Conservation (phyloP, 1,140 invertebrate genomes). For the Caligus rogercresseyi region DNA sequence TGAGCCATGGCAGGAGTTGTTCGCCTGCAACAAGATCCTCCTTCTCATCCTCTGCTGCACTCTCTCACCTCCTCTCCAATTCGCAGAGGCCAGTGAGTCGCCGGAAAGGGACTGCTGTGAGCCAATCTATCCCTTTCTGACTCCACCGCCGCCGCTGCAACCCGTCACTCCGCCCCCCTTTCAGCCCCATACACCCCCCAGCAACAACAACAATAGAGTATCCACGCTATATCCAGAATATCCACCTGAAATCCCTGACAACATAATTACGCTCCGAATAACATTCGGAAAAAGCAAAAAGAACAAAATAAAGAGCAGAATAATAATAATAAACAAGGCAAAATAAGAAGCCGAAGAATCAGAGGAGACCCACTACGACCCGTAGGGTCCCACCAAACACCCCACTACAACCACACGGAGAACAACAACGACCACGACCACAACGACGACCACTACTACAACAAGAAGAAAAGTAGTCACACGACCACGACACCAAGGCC, state of each 20-base stretch:
- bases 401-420: not conserved
- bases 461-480: no score
- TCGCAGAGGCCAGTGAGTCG: slow-evolving; percentile 11
- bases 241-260: not conserved
- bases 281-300: not conserved
- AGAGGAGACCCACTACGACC: not conserved
- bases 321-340: no score
- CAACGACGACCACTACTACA: not conserved
- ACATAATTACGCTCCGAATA: not conserved
- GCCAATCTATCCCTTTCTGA: slow-evolving; percentile 10
- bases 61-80: not conserved
- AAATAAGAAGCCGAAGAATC: not conserved
- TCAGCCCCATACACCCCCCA: no score
- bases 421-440: not conserved
- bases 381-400: not conserved
- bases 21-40: not conserved
- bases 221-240: not conserved
- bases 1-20: not conserved
- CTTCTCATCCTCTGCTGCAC: not conserved
- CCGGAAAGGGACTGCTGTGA: slow-evolving; percentile 19
- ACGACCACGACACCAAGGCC: no score
- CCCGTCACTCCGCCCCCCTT: not conserved
- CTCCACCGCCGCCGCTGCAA: not conserved
- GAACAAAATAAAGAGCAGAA: not conserved
- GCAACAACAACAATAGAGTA: not conserved